Percentiles rank a stretch among this genome's conserved stretches.
Conservation (phyloP, 2,113 vertebrate species). For the Pantherophis guttatus region DNA sequence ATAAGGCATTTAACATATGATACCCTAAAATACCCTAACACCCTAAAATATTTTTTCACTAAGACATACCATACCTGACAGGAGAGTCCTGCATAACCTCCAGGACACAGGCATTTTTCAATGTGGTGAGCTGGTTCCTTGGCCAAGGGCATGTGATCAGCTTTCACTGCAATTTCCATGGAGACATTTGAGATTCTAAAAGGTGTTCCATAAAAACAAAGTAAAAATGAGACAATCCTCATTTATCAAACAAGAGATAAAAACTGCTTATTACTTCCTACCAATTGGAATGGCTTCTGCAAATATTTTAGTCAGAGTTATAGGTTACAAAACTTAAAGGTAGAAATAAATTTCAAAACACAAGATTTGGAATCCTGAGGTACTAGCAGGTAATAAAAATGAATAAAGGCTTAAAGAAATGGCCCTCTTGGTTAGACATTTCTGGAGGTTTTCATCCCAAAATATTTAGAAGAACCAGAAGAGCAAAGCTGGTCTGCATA, state of each 20-base stretch:
- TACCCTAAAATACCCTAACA: background rate
- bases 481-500: background rate
- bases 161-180: slow-evolving; percentile 80
- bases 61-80: slow-evolving; percentile 82
- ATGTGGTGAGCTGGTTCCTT: slow-evolving; percentile 69
- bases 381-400: accelerated
- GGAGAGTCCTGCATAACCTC: slow-evolving; percentile 83
- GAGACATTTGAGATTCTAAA: slow-evolving; percentile 88
- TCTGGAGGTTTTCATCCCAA: background rate
- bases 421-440: background rate
- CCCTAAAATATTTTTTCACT: background rate
- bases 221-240: background rate
- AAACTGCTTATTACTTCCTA: background rate
- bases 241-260: background rate
- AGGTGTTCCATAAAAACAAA: background rate
- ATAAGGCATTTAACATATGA: background rate
- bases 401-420: background rate
- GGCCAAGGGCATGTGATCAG: slow-evolving; percentile 50
- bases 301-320: background rate
- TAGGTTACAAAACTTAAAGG: background rate
- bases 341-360: background rate
- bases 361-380: background rate
- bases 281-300: background rate
- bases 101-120: slow-evolving; percentile 86
- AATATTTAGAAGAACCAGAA: background rate